Percentiles rank a stretch among this genome's conserved stretches.
phyloP scores from a whole-genome alignment of 1,140 invertebrate genomes.

The Diorhabda sublineata region DNA sequence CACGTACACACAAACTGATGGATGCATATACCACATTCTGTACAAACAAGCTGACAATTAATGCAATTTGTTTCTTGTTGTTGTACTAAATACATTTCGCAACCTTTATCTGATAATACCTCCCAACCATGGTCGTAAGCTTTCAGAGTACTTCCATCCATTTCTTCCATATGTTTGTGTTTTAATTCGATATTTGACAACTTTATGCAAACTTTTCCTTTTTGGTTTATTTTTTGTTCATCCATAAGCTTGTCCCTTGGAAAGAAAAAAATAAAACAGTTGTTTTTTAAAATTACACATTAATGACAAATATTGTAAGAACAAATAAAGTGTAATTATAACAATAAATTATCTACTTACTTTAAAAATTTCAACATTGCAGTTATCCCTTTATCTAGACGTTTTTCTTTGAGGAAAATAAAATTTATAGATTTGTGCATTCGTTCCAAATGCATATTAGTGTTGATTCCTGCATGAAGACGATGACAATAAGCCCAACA shows the following conservation, averaged over 20 bases:
- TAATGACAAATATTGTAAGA: background rate
- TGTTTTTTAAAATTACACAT: background rate
- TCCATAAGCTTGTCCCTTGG: background rate
- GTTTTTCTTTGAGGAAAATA: conserved; percentile 14
- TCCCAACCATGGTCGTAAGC: background rate
- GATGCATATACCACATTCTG: conserved; percentile 18
- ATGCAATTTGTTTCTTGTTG: background rate
- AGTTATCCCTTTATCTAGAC: conserved; percentile 7
- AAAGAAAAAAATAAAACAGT: background rate
- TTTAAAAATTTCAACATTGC: background rate
- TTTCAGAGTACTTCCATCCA: conserved; percentile 17
- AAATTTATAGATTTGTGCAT: conserved; percentile 15
- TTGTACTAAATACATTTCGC: background rate
- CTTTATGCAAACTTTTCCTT: conserved; percentile 9
- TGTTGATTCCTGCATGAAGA: conserved; percentile 14
- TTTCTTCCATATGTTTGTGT: conserved; percentile 13
- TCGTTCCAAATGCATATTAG: conserved; percentile 17
- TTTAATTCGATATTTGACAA: conserved; percentile 10
- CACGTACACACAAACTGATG: conserved; percentile 24
- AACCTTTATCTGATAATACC: background rate
- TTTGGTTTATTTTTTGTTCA: background rate
- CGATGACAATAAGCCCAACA: conserved; percentile 18
- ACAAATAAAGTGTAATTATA: background rate
- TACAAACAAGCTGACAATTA: conserved; percentile 20
- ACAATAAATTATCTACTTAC: background rate